Evolutionary conservation across 2,113 vertebrate species (phyloP).

Genomic region (Pseudorasbora parva): DNA sequence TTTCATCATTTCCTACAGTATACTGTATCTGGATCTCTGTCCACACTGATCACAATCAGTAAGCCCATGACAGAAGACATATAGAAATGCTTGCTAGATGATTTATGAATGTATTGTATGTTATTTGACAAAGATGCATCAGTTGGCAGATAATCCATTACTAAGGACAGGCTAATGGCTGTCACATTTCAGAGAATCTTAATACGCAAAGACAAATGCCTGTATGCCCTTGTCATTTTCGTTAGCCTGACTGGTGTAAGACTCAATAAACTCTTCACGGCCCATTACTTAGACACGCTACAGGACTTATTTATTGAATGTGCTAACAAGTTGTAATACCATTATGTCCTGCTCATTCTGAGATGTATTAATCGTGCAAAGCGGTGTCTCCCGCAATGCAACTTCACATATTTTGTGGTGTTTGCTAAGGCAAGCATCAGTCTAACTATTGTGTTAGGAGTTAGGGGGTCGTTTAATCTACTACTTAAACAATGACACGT

Average conservation of each 20-base stretch:
- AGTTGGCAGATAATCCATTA: conserved; percentile 8
- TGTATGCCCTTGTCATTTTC: conserved; percentile 7
- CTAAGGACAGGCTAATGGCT: background rate
- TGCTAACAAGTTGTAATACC: background rate
- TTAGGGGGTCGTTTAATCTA: background rate
- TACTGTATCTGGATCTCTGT: conserved; percentile 3
- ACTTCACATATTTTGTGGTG: background rate
- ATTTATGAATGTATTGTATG: conserved; percentile 39
- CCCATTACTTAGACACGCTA: background rate
- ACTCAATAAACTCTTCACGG: conserved; percentile 25
- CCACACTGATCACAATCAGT: conserved; percentile 42
- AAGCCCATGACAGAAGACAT: background rate
- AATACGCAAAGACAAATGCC: background rate
- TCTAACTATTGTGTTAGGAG: background rate
- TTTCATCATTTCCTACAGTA: background rate
- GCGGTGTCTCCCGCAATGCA: too few relatives aligned
- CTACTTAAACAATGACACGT: background rate
- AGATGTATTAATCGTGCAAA: background rate
- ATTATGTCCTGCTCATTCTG: conserved; percentile 20
- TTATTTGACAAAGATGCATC: conserved; percentile 6
- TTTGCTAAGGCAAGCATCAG: background rate
- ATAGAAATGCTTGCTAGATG: conserved; percentile 7
- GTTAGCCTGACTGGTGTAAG: conserved; percentile 13
- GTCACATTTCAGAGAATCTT: background rate
- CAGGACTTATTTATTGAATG: conserved; percentile 15